Evolutionary conservation across 2,113 vertebrate species (phyloP).

Genomic region (Plecotus auritus): DNA sequence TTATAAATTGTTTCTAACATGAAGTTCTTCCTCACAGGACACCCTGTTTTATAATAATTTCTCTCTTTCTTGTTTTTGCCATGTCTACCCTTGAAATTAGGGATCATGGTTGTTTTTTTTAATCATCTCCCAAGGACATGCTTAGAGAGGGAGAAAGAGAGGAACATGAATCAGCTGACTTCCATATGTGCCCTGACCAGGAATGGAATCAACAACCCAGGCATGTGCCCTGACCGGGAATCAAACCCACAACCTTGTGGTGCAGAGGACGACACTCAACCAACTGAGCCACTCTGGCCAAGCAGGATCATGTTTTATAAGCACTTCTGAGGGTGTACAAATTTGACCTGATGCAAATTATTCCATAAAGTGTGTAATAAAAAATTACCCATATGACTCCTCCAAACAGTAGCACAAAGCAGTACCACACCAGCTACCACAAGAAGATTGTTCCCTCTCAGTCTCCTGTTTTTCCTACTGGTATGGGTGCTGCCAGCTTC

Average conservation of each 20-base stretch:
- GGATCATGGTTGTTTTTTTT: neutral
- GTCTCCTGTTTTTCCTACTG: neutral
- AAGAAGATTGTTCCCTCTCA: neutral
- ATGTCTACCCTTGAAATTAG: conserved; percentile 12
- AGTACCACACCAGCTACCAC: neutral
- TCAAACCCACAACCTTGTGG: neutral
- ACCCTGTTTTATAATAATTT: neutral
- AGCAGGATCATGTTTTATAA: neutral
- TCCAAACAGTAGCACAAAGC: conserved; percentile 1
- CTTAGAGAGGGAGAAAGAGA: neutral
- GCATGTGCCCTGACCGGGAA: neutral
- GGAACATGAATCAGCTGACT: no score
- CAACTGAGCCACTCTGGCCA: neutral
- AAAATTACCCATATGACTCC: neutral
- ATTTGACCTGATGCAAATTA: neutral
- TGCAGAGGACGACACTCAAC: neutral
- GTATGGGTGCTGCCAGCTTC: neutral
- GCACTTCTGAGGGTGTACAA: neutral
- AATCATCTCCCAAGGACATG: neutral
- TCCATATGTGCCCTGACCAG: neutral
- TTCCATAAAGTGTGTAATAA: conserved; percentile 20
- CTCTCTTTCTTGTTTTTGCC: neutral
- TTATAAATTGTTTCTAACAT: neutral
- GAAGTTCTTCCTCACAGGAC: neutral
- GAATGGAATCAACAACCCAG: no score